Conservation (phyloP, 2,797 vertebrate genomes). For the Caiman crocodilus region DNA sequence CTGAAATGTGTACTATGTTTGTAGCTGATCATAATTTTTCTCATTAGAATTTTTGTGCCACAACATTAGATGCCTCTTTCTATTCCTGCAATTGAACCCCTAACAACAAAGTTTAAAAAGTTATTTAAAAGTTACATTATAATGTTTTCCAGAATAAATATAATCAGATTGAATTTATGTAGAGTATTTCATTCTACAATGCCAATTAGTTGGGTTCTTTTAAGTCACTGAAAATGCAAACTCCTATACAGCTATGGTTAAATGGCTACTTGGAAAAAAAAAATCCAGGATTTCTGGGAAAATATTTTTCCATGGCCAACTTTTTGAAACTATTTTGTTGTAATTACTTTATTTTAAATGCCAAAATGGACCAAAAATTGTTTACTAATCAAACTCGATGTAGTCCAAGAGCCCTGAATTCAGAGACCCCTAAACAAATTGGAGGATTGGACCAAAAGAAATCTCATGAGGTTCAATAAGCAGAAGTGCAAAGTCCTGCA, state of each 20-base stretch:
- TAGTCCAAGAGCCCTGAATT: not conserved
- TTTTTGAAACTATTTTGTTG: not conserved
- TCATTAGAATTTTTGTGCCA: not conserved
- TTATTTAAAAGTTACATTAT: not conserved
- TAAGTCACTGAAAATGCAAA: not conserved
- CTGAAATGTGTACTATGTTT: not conserved
- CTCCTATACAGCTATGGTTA: not conserved
- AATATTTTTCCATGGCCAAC: not conserved
- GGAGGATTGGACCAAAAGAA: too few species aligned
- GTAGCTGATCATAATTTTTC: not conserved
- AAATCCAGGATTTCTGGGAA: not conserved
- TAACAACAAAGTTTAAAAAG: not conserved
- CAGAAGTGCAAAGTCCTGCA: too few species aligned
- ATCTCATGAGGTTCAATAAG: too few species aligned
- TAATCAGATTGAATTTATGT: not conserved
- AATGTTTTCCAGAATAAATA: not conserved
- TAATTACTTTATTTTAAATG: not conserved
- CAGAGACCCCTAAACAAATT: too few species aligned
- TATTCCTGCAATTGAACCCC: not conserved
- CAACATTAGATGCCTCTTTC: not conserved
- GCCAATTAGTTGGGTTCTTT: not conserved
- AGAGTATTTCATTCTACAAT: not conserved
- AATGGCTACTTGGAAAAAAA: not conserved
- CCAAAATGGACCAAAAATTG: not conserved
- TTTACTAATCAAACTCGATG: not conserved